Conservation (phyloP, 1,140 invertebrate species). For the Drosophila ogumai region DNA sequence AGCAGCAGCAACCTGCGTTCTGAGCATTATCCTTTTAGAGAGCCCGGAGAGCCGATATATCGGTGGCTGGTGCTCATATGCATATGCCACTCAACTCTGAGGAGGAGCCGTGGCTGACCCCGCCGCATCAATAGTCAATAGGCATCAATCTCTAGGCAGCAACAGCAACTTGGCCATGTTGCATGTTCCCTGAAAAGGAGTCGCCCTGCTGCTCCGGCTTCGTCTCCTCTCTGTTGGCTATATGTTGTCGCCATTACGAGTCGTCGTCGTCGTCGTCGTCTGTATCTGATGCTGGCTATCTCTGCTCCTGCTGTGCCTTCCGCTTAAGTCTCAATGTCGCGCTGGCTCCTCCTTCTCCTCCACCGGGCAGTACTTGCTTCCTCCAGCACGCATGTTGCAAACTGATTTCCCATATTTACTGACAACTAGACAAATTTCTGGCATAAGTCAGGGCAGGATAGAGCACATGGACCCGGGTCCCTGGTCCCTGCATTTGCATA, state of each 20-base stretch:
- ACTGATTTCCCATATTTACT: slow-evolving; percentile 85
- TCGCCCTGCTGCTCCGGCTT: slow-evolving; percentile 6
- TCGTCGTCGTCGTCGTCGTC: slow-evolving; percentile 39
- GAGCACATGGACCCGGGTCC: slow-evolving; percentile 1
- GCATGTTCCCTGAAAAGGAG: slow-evolving; percentile 49
- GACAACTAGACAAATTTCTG: slow-evolving; percentile 85
- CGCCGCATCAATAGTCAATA: slow-evolving; percentile 79
- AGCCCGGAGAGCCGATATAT: slow-evolving; percentile 26
- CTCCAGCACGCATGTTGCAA: slow-evolving; percentile 75
- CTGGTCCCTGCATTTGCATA: slow-evolving; percentile 69
- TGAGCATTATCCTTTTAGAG: slow-evolving; percentile 75
- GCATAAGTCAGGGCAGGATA: slow-evolving; percentile 79
- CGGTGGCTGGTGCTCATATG: slow-evolving; percentile 65
- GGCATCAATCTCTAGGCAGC: slow-evolving; percentile 70
- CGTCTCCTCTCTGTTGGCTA: slow-evolving; percentile 31
- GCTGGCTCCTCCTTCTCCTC: slow-evolving; percentile 31
- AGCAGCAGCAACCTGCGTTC: slow-evolving; percentile 62
- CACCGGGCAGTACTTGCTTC: background rate
- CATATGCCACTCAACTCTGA: slow-evolving; percentile 71
- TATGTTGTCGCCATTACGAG: slow-evolving; percentile 77
- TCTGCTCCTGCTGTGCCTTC: slow-evolving; percentile 84
- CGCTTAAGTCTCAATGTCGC: slow-evolving; percentile 81
- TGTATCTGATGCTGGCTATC: slow-evolving; percentile 84
- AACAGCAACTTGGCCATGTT: slow-evolving; percentile 65
- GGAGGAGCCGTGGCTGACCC: slow-evolving; percentile 32